Evolutionary conservation across 2,888 invertebrate genomes (phyloP).

Genomic region (Parnassius mnemosyne): DNA sequence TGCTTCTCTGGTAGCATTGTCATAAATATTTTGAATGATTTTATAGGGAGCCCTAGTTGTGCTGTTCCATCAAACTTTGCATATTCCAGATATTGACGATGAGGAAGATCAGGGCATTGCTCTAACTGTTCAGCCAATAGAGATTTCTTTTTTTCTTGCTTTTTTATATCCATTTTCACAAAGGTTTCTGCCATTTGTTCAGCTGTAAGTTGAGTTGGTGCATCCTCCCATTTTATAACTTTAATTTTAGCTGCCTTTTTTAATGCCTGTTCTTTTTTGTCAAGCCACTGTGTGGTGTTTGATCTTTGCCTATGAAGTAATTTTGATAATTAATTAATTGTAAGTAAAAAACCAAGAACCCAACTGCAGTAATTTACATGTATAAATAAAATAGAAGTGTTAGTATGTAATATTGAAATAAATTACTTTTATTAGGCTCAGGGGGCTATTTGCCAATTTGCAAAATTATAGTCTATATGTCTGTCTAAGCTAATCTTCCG

Average conservation of each 20-base stretch:
- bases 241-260: conserved; percentile 89
- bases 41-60: conserved; percentile 88
- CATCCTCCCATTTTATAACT: conserved; percentile 86
- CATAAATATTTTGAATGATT: conserved; percentile 94
- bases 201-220: conserved; percentile 66
- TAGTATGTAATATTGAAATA: no score
- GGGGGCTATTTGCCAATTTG: no score
- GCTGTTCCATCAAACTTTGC: conserved; percentile 95
- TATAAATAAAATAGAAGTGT: no score
- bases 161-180: conserved; percentile 62
- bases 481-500: no score
- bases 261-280: conserved; percentile 92
- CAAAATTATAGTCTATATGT: no score
- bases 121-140: conserved; percentile 87
- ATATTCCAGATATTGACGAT: conserved; percentile 93
- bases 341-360: no score
- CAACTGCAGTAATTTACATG: no score
- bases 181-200: conserved; percentile 83
- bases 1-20: conserved; percentile 91
- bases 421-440: no score
- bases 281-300: conserved; percentile 93
- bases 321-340: background rate
- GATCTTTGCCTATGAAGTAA: conserved; percentile 84
- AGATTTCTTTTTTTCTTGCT: conserved; percentile 74
- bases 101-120: conserved; percentile 87